A percentile compares a stretch with the other conserved stretches of the same genome.
These are phyloP conservation scores for Noctua comes DNA, from an alignment of 2,888 invertebrate species.

Conservation along the genomic window DNA sequence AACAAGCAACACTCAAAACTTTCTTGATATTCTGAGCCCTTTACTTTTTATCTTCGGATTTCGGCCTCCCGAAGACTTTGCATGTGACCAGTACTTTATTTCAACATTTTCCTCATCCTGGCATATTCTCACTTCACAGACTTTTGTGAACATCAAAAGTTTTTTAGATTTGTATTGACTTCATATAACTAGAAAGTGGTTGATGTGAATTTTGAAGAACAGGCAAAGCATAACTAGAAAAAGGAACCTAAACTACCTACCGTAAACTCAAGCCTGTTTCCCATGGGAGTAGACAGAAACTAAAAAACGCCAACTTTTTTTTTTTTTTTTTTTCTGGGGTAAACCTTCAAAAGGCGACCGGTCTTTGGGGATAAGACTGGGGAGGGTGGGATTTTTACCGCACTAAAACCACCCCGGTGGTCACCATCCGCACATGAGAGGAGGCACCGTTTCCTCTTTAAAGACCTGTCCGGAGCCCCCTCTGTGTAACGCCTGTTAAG, in stretches of 20 bases:
- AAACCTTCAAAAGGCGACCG: too few relatives aligned
- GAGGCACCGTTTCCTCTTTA: too few relatives aligned
- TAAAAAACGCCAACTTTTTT: too few relatives aligned
- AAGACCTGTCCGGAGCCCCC: too few relatives aligned
- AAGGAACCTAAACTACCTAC: too few relatives aligned
- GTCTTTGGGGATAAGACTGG: too few relatives aligned
- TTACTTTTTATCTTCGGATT: neutral
- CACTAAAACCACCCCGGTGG: too few relatives aligned
- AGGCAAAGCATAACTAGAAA: neutral
- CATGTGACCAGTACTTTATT: neutral
- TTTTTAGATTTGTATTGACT: neutral
- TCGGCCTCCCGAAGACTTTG: neutral
- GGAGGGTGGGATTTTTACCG: too few relatives aligned
- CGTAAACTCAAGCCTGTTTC: neutral
- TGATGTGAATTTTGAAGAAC: neutral
- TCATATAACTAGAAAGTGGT: neutral
- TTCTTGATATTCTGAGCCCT: conserved; percentile 7
- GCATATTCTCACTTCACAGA: neutral
- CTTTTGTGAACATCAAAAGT: neutral
- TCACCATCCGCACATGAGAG: too few relatives aligned
- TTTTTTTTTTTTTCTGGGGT: too few relatives aligned
- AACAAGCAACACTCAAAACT: conserved; percentile 2
- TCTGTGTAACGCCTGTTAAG: too few relatives aligned
- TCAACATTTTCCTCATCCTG: neutral
- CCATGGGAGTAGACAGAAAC: too few relatives aligned